These are phyloP conservation scores for Cephus nigrinus DNA, from an alignment of 2,888 invertebrate species.

Conservation along the genomic window DNA sequence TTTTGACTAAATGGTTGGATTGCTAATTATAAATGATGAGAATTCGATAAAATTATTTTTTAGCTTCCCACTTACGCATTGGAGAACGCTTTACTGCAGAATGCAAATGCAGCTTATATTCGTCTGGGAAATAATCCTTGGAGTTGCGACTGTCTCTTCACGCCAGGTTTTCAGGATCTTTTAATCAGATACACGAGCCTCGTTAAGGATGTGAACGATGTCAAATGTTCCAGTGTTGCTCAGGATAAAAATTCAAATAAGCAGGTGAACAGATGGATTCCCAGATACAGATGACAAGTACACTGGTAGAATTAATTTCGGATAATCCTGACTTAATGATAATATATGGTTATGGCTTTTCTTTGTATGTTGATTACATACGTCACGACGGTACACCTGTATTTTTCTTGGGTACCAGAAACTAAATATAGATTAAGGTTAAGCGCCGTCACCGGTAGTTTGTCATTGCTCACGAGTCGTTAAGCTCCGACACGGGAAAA, in stretches of 20 bases:
- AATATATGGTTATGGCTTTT: no score
- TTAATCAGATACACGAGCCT: conserved; percentile 73
- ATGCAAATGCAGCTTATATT: conserved; percentile 76
- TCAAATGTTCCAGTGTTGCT: conserved; percentile 75
- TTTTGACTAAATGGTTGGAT: neutral
- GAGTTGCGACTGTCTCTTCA: conserved; percentile 85
- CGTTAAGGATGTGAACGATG: conserved; percentile 76
- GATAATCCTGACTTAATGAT: neutral
- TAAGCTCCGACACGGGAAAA: neutral
- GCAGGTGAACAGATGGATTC: conserved; percentile 67
- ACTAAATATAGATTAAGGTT: conserved; percentile 10
- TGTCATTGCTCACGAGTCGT: neutral
- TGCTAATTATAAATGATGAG: neutral
- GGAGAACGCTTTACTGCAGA: conserved; percentile 81
- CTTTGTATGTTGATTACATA: neutral
- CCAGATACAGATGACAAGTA: neutral
- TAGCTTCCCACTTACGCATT: conserved; percentile 85
- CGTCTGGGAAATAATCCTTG: conserved; percentile 83
- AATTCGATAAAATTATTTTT: conserved; percentile 20
- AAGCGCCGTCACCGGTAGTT: neutral
- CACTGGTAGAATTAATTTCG: neutral
- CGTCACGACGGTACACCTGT: conserved; percentile 14
- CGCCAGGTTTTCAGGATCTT: conserved; percentile 75
- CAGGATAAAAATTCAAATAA: conserved; percentile 74
- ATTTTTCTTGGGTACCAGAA: neutral